Base-by-base conservation (phyloP, 2,888 invertebrate genomes). In the Lycocerus yunnanus region DNA sequence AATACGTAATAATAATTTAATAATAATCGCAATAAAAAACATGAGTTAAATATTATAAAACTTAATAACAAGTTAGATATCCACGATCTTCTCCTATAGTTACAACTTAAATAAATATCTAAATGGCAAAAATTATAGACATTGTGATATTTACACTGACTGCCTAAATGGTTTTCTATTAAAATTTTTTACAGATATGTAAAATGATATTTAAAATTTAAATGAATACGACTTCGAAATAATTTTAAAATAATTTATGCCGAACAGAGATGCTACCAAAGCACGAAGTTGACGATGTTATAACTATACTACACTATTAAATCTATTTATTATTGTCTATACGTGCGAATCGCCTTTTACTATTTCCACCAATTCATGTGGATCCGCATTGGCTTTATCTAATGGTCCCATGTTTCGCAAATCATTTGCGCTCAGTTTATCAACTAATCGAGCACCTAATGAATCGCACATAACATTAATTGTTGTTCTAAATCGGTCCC, bases 401-500 rank as follows among this genome's bases (percentile, higher is more conserved):
- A 84, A 79, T 87, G 89, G 84, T 8, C 86, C 84, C 61, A 84
- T 81, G 68, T 80, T 82, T 72, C 87, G 88, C 74, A 94, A 87
- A 83, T 97, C 96, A 11, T 91, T 91, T 83, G 92, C 91, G 74
- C 96, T 96, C 78, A 97, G 89, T 80, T 95, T 92, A 83, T 95
- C 92, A 24, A 99, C 97, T 70, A 99, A 92, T 73, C 95, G 95
- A 63, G 98, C 97, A 60, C 98, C 98, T 75, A 98, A 88, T 11
- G 97, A 95, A 86, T 99, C 98, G 82, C 98, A 98, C 87, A 97
- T 93, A 27, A 99, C 98, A 87, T 99, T 99, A 82, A 98, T 91
- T 83, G 95, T 93, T 84, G 96, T 92, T 85, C 95, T 91, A 91
- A 95, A 95, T 80, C 95, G 93, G 87, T 95, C 95, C 76, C 95